These are phyloP conservation scores for Paramuricea clavata DNA, from an alignment of 92 coral and sea anemone species.

Conservation along the genomic window DNA sequence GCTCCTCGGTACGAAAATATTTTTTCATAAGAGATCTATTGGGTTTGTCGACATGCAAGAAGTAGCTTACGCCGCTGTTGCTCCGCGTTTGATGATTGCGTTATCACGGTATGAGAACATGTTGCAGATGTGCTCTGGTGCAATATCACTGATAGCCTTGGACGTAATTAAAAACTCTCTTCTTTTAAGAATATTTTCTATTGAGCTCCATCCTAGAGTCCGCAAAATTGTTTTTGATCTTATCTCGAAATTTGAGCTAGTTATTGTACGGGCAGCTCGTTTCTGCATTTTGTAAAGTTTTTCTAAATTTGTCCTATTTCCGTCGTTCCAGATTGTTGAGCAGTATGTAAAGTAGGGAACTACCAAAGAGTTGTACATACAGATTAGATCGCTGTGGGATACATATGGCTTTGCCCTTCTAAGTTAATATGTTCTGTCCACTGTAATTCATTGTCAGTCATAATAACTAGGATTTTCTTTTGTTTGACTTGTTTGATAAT, in stretches of 20 bases:
- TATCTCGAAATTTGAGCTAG: conserved; percentile 11
- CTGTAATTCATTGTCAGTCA: too few species aligned
- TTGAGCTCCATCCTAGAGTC: neutral
- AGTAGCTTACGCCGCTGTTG: neutral
- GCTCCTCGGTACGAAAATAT: neutral
- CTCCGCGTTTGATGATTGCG: neutral
- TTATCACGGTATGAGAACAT: neutral
- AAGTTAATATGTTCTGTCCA: too few species aligned
- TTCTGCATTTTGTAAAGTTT: conserved; percentile 6
- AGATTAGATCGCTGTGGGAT: neutral
- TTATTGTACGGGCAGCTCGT: neutral
- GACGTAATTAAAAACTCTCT: neutral
- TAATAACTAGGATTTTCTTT: neutral
- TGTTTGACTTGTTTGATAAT: neutral
- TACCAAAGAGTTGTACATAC: neutral
- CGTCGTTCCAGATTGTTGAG: neutral
- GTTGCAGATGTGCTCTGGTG: neutral
- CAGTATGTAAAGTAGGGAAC: neutral
- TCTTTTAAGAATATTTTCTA: conserved; percentile 6
- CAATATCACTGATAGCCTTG: neutral
- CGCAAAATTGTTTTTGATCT: neutral
- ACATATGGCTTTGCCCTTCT: neutral
- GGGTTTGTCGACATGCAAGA: neutral
- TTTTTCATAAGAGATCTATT: neutral
- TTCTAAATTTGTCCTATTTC: neutral